Evolutionary conservation across 2,888 invertebrate genomes (phyloP).

Genomic region (Baronia brevicornis): DNA sequence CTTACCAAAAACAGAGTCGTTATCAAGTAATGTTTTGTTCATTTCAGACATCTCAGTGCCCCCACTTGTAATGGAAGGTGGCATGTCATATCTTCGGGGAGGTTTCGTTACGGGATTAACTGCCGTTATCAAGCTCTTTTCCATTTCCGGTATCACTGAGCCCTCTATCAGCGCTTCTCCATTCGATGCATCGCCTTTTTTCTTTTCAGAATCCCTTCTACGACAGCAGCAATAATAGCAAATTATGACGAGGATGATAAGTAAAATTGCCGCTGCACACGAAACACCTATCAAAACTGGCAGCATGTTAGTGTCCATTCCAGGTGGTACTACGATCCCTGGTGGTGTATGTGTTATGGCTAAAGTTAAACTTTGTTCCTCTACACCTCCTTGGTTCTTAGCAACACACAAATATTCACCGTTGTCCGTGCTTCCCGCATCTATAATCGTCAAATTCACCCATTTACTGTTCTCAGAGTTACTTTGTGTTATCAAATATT

Average conservation of each 20-base stretch:
- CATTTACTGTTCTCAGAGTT: constrained; percentile 66
- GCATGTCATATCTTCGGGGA: constrained; percentile 84
- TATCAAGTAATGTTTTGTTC: constrained; percentile 87
- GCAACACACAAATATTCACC: constrained; percentile 88
- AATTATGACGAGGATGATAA: constrained; percentile 65
- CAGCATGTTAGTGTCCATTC: constrained; percentile 74
- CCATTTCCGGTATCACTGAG: constrained; percentile 87
- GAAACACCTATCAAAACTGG: constrained; percentile 72
- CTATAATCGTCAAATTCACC: constrained; percentile 82
- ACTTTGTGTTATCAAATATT: constrained; percentile 55
- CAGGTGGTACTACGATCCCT: constrained; percentile 57
- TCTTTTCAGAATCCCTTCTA: constrained; percentile 74
- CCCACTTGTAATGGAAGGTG: constrained; percentile 81
- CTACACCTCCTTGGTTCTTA: constrained; percentile 86
- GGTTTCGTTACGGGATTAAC: constrained; percentile 91
- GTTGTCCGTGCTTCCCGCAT: constrained; percentile 78
- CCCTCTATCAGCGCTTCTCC: constrained; percentile 83
- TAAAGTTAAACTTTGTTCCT: constrained; percentile 84
- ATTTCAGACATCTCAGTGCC: constrained; percentile 89
- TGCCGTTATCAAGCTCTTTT: constrained; percentile 88
- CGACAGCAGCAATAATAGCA: constrained; percentile 76
- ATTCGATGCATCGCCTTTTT: constrained; percentile 75
- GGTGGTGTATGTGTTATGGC: constrained; percentile 60
- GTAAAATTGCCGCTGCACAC: constrained; percentile 61
- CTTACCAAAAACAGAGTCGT: constrained; percentile 87